Base-by-base conservation (phyloP, 2,888 invertebrate species). In the Caenorhabditis imperialis region DNA sequence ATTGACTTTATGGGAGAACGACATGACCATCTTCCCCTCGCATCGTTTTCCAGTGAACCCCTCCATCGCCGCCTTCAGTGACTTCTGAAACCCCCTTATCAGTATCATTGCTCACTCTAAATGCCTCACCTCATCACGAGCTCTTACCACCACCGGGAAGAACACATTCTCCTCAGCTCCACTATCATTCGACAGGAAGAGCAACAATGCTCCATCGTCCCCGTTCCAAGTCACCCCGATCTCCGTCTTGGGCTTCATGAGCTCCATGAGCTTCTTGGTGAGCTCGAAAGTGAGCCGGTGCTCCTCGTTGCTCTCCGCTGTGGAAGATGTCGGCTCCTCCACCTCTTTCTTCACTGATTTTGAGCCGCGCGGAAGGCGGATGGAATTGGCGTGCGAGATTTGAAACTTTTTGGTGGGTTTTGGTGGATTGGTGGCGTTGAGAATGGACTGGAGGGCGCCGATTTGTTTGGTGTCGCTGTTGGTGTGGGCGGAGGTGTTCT, bases 131-230 rank as follows among this genome's bases (percentile, higher is more conserved):
- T 57, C 51, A 33, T 62, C 38, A 14, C 47, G 38, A n/a, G 33
- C 53, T 25, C 37, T 47, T 1, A 61, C 30, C 18, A 61, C 61
- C 30, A 62, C 44, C 35, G 60, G 61, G 48, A 53, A 37, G 37
- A 70, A 71, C 16, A 71, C 61, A 8, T 62, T 54, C 23, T 71
- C 61, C 8, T 48, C 50, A 16, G 42, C 54, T 8, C 61, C 61
- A 16, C 50, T 44, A 20, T 61, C 70, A 20, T 54, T 7, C 12
- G 70, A 55, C 0, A 71, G 12, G 23, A 55, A 71, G 3, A 71
- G 7, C 25, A 61, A 33, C 23, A 71, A 22, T 22, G 35, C 12
- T 3, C 54, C 55, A 33, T 61, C 38, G 37, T 47, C 35, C 10
- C 60, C 54, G 16, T 47, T 22, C 54, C 54, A 70, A 33, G 18